Evolutionary conservation across 1,140 invertebrate species (phyloP), one percentile per base, ranked within the genome.

Genomic region (Drosophila aff.): DNA sequence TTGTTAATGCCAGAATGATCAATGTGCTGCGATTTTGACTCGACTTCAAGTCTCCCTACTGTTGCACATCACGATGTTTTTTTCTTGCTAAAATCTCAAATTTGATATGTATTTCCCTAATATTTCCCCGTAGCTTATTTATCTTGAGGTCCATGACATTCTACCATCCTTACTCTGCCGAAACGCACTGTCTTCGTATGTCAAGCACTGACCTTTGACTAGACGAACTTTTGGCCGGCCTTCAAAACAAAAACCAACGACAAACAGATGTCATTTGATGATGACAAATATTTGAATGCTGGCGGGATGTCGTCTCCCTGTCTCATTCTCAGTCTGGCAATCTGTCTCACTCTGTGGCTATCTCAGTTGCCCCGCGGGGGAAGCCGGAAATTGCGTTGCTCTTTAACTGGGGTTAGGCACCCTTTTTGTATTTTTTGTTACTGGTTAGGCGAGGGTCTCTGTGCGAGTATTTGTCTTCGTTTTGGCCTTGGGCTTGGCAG

Each of bases 321-420:
- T 58, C 33, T 13, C 33, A 4, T 36, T 36, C 33, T 36, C 33
- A 13, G 11, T 36, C 74, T 76, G 43, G 33, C 62, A 59, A 66
- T 76, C 74, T 60, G 57, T 78, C 75, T 77, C 58, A 36, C 44
- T 76, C 44, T 53, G 16, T 16, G 33, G 23, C 33, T 53, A 66
- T 68, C 33, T 26, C 23, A 13, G 16, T 47, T 62, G 23, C 38
- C 53, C 36, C 41, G 41, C 58, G 46, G 49, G 55, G 52, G 21
- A 61, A 84, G 36, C 81, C 81, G 84, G 84, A 89, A 90, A 89
- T 89, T 89, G 81, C 78, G 73, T 68, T 89, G 81, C 72, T 60
- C 66, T 79, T 62, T 79, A 63, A 72, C 76, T 64, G 66, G 76
- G 76, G 76, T 64, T 79, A 65, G 76, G 64, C 67, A 90, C 85